Conservation (phyloP, 2,113 vertebrate genomes). For the Syngnathus scovelli region DNA sequence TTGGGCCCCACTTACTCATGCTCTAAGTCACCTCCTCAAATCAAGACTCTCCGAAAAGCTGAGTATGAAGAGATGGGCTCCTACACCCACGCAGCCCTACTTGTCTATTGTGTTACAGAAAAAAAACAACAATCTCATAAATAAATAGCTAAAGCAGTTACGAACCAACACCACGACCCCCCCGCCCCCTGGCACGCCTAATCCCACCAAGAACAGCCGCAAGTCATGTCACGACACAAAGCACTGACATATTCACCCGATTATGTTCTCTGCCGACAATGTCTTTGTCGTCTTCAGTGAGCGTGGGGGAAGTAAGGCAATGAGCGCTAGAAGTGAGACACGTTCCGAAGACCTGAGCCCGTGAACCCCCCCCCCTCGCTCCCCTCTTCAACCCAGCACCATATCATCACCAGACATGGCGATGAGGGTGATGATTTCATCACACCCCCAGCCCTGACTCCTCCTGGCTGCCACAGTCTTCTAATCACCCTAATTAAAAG, state of each 20-base stretch:
- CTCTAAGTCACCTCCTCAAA: slow-evolving; percentile 5
- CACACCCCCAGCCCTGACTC: slow-evolving; percentile 51
- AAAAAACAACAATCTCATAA: neutral
- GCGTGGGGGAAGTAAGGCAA: slow-evolving; percentile 24
- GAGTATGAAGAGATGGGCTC: slow-evolving; percentile 25
- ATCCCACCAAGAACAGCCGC: slow-evolving; percentile 55
- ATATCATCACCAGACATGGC: slow-evolving; percentile 63
- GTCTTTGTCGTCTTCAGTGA: slow-evolving; percentile 60
- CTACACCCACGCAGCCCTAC: slow-evolving; percentile 24
- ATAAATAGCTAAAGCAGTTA: neutral
- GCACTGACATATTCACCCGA: slow-evolving; percentile 69
- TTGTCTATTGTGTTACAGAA: slow-evolving; percentile 10
- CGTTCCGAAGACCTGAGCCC: slow-evolving; percentile 21
- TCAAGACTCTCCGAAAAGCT: slow-evolving; percentile 25
- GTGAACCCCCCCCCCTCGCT: slow-evolving; percentile 7
- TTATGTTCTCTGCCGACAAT: slow-evolving; percentile 70
- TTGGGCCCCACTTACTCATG: slow-evolving; percentile 26
- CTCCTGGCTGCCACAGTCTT: slow-evolving; percentile 72
- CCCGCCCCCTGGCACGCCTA: slow-evolving; percentile 42
- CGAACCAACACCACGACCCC: slow-evolving; percentile 37
- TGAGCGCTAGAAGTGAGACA: slow-evolving; percentile 42
- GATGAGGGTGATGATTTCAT: slow-evolving; percentile 80
- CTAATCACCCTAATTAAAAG: slow-evolving; percentile 99
- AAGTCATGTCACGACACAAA: slow-evolving; percentile 70
- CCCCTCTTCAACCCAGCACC: slow-evolving; percentile 13